A percentile compares a stretch with the other conserved stretches of the same genome.
Conservation (phyloP, 2,113 vertebrate genomes). For the Polypterus senegalus region DNA sequence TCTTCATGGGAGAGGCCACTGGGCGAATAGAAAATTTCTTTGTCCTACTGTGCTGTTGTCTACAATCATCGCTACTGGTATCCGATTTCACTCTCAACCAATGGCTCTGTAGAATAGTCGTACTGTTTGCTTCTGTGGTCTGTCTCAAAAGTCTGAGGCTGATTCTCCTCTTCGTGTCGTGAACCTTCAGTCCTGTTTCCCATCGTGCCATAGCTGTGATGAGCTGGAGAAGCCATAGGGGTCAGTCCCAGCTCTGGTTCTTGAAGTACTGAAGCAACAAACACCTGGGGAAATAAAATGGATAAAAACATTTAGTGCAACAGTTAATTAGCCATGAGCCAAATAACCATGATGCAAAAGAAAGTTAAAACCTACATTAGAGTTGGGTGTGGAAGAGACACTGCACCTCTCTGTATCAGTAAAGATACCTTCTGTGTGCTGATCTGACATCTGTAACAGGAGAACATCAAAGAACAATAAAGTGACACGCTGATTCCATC, state of each 20-base stretch:
- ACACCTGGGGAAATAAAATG: slow-evolving; percentile 49
- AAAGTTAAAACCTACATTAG: slow-evolving; percentile 49
- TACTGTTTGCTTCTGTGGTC: slow-evolving; percentile 61
- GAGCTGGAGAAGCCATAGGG: slow-evolving; percentile 77
- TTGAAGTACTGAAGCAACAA: slow-evolving; percentile 81
- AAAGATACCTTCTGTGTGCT: slow-evolving; percentile 59
- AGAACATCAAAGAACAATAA: background rate
- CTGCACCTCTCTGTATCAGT: slow-evolving; percentile 70
- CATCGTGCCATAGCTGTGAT: slow-evolving; percentile 84
- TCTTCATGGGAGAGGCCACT: background rate
- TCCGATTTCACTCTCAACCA: slow-evolving; percentile 58
- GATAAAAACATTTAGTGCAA: too few relatives aligned
- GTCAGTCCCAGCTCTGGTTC: slow-evolving; percentile 83
- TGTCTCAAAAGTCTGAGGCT: slow-evolving; percentile 54
- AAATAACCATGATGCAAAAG: too few relatives aligned
- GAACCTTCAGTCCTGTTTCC: slow-evolving; percentile 59
- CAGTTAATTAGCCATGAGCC: too few relatives aligned
- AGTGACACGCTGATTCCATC: background rate
- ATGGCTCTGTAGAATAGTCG: slow-evolving; percentile 46
- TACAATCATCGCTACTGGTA: slow-evolving; percentile 52
- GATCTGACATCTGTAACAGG: slow-evolving; percentile 67
- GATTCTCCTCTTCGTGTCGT: slow-evolving; percentile 39
- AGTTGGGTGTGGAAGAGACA: slow-evolving; percentile 71
- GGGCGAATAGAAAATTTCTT: background rate
- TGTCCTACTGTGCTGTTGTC: background rate